Evolutionary conservation across 2,888 invertebrate genomes (phyloP).

Genomic region (Spisula subtruncata): DNA sequence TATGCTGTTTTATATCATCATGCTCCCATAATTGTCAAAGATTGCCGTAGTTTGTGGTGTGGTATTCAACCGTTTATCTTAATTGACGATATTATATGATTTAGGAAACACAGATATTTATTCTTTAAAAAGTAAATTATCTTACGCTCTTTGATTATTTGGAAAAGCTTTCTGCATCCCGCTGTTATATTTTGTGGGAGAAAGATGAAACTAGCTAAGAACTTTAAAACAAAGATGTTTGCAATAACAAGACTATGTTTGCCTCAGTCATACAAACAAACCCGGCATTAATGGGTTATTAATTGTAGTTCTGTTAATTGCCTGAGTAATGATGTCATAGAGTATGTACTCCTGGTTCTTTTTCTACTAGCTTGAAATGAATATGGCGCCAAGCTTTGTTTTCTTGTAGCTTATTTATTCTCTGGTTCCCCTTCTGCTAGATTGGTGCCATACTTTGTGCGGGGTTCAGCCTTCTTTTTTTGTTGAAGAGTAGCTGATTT

Average conservation of each 20-base stretch:
- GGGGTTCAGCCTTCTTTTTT: too few species aligned
- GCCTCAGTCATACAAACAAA: neutral
- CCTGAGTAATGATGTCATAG: constrained; percentile 11
- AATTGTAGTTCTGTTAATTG: constrained; percentile 4
- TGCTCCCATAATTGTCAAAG: too few species aligned
- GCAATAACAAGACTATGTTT: neutral
- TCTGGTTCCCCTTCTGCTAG: too few species aligned
- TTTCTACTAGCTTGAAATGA: neutral
- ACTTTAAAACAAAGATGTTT: neutral
- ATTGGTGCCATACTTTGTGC: too few species aligned
- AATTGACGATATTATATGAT: neutral
- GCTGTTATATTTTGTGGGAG: constrained; percentile 5
- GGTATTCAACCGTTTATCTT: neutral
- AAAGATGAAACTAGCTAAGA: neutral
- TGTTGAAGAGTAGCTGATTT: too few species aligned
- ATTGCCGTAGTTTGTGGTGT: neutral
- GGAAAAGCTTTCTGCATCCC: neutral
- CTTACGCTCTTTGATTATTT: constrained; percentile 3
- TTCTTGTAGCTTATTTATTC: neutral
- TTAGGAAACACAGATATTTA: neutral
- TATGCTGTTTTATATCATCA: too few species aligned
- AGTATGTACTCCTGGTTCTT: neutral
- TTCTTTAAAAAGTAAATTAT: neutral
- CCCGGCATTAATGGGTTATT: neutral
- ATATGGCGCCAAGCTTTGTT: neutral